Evolutionary conservation across 2,113 vertebrate genomes (phyloP), one percentile per base, ranked within the genome.

Genomic region (Triplophysa tibetana): DNA sequence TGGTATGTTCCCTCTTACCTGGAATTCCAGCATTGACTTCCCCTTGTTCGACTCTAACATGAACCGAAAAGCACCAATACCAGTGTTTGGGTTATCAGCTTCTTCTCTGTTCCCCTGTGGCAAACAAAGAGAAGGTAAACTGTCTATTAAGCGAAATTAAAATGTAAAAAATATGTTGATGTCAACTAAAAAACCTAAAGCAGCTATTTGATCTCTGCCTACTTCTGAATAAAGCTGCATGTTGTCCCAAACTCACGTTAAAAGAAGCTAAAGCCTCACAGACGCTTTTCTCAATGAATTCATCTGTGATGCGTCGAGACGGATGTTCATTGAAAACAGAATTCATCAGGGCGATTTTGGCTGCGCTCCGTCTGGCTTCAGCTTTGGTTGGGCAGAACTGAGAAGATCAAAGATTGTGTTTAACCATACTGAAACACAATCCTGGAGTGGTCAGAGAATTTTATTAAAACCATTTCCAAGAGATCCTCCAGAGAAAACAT

Each of bases 31-130:
- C 97, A 99, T 98, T 8, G 97, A 98, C 80, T 99, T 99, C 11
- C 97, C 97, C 87, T 98, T 98, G 91, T 98, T 99, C 80, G 98
- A 98, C 83, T 99, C 98, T 52, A 99, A 87, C 98, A 99, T 99
- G 91, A 99, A 99, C 83, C 98, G 96, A 87, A 99, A 99, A 0
- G 98, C 98, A 0, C 98, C 98, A 0, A 99, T 98, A 0, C 98
- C 98, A 0, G 96, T 99, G 85, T 94, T 97, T 48, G 98, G 97
- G 73, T 97, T 98, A 77, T 99, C 98, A 0, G 97, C 97, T 86
- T 99, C 98, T 45, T 98, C 97, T 64, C 92, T 88, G 84, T 98
- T 96, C 50, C 98, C 98, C 97, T 99, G 90, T n/a, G 52, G 83
- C 76, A 8, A 63, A 63, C 29, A 41, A 61, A 58, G 65, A 75